phyloP scores from a whole-genome alignment of 2,113 vertebrate species.

The Pseudolaguvia tuberculata region DNA sequence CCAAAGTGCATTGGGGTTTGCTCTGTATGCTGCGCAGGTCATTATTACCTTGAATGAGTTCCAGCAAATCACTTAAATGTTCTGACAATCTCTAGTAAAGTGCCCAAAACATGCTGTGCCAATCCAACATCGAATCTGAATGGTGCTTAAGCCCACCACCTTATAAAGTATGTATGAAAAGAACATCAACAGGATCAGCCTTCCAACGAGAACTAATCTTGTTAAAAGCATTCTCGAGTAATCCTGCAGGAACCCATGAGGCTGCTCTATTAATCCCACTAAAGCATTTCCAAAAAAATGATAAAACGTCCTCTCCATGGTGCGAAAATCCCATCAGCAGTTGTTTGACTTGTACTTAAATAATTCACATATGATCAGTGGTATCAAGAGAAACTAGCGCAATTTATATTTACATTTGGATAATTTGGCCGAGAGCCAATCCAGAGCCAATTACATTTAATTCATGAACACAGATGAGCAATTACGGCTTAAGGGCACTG shows the following conservation, averaged over 20 bases:
- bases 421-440: too few relatives aligned
- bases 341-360: constrained; percentile 16
- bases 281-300: constrained; percentile 39
- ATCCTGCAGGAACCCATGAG: constrained; percentile 33
- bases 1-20: too few relatives aligned
- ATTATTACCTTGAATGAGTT: background rate
- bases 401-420: background rate
- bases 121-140: constrained; percentile 8
- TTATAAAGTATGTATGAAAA: constrained; percentile 14
- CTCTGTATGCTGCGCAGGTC: background rate
- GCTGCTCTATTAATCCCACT: constrained; percentile 41
- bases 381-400: background rate
- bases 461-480: too few relatives aligned
- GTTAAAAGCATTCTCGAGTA: constrained; percentile 44
- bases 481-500: too few relatives aligned
- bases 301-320: constrained; percentile 20
- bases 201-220: constrained; percentile 39
- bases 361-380: background rate
- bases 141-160: constrained; percentile 1
- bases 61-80: constrained; percentile 14
- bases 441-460: too few relatives aligned
- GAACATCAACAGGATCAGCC: constrained; percentile 24
- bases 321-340: background rate
- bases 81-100: background rate
- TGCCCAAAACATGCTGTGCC: background rate